Percentiles rank a stretch among this genome's conserved stretches.
Conservation (phyloP, 2,888 invertebrate species). For the Argyra leucocephala region DNA sequence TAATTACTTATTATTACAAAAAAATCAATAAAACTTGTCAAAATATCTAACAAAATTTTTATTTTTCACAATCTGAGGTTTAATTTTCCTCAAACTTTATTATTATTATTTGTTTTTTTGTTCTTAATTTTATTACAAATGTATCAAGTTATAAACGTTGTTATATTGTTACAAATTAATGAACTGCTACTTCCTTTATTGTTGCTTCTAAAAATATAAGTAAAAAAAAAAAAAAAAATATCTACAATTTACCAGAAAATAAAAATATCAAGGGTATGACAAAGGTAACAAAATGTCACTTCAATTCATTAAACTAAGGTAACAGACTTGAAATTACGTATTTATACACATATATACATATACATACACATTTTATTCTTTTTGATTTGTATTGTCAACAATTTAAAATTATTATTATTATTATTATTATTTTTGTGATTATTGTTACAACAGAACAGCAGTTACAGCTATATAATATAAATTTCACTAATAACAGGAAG, state of each 20-base stretch:
- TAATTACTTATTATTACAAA: too few relatives aligned
- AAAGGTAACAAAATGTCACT: not conserved
- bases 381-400: constrained; percentile 6
- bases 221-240: not conserved
- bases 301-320: not conserved
- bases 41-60: too few relatives aligned
- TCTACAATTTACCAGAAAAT: not conserved
- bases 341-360: not conserved
- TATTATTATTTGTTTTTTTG: not conserved
- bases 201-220: not conserved
- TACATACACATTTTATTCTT: not conserved
- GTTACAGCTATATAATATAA: not conserved
- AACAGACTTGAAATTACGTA: too few relatives aligned
- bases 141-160: not conserved
- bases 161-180: not conserved
- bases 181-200: not conserved
- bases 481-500: not conserved
- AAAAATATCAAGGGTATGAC: not conserved
- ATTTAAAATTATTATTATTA: not conserved
- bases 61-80: too few relatives aligned
- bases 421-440: not conserved
- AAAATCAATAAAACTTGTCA: too few relatives aligned
- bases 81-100: too few relatives aligned
- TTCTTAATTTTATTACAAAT: not conserved
- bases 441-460: not conserved